These are phyloP conservation scores for Ginglymostoma cirratum DNA, from an alignment of 2,113 vertebrate genomes.

Conservation along the genomic window DNA sequence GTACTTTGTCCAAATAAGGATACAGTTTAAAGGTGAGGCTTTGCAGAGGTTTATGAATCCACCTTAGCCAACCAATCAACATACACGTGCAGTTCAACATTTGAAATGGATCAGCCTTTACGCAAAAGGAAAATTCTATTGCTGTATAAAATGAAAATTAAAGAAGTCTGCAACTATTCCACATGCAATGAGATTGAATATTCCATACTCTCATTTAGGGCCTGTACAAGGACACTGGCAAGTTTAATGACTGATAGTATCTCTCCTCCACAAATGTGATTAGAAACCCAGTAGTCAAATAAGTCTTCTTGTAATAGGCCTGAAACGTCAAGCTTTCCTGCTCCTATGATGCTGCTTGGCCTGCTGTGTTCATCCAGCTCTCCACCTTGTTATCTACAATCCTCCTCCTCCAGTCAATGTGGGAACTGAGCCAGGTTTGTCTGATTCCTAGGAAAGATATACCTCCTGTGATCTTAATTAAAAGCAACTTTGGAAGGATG, in stretches of 20 bases:
- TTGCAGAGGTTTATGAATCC: neutral
- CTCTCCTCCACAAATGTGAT: neutral
- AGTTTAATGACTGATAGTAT: neutral
- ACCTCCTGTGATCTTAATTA: slow-evolving; percentile 1
- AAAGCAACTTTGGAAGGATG: neutral
- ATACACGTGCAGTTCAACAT: neutral
- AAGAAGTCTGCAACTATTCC: neutral
- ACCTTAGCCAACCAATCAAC: neutral
- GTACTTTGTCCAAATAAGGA: neutral
- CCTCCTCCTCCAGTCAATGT: neutral
- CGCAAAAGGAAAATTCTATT: too few relatives aligned
- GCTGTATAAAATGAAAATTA: neutral
- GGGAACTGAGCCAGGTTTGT: slow-evolving; percentile 17
- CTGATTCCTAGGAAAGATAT: neutral
- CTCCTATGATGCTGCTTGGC: too few relatives aligned
- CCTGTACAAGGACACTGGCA: neutral
- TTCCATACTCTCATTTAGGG: neutral
- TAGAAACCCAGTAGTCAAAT: neutral
- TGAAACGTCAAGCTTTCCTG: too few relatives aligned
- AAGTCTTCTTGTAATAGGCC: neutral
- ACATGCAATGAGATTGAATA: neutral
- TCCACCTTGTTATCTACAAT: too few relatives aligned
- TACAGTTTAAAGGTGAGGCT: neutral
- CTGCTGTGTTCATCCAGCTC: too few relatives aligned
- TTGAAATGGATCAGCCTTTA: neutral